A percentile compares a stretch with the other conserved stretches of the same genome.
phyloP scores from a whole-genome alignment of 2,113 vertebrate species.

The Vulpes ferrilata region DNA sequence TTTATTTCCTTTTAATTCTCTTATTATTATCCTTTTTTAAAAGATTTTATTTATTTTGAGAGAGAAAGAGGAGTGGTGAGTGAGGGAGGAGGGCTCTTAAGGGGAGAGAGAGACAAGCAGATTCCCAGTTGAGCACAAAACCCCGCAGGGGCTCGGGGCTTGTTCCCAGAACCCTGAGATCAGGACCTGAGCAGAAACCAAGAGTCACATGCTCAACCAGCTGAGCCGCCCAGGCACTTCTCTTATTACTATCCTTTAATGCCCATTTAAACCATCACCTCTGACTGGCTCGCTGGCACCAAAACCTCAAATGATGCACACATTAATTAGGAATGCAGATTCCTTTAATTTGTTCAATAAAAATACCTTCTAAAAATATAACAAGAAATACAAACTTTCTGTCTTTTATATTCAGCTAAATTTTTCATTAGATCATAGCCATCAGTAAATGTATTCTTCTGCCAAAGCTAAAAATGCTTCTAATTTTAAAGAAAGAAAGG shows the following conservation, averaged over 20 bases:
- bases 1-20: constrained; percentile 48
- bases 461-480: constrained; percentile 79
- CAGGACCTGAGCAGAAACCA: not conserved
- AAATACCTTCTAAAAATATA: constrained; percentile 65
- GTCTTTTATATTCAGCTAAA: constrained; percentile 64
- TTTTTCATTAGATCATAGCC: constrained; percentile 67
- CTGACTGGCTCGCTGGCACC: not conserved
- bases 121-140: not conserved
- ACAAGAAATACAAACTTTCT: constrained; percentile 30
- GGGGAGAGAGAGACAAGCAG: not conserved
- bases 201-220: not conserved
- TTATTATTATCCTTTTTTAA: not conserved
- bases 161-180: not conserved
- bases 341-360: not conserved
- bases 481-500: not conserved
- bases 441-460: constrained; percentile 64
- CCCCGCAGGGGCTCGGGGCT: not conserved
- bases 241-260: not conserved
- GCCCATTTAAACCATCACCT: not conserved
- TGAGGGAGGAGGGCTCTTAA: not conserved
- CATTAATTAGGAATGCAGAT: not conserved
- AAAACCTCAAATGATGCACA: not conserved
- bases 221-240: not conserved
- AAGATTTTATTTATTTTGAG: not conserved
- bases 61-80: not conserved